Evolutionary conservation across 1,140 invertebrate genomes (phyloP).

Genomic region (Tenebrio molitor): DNA sequence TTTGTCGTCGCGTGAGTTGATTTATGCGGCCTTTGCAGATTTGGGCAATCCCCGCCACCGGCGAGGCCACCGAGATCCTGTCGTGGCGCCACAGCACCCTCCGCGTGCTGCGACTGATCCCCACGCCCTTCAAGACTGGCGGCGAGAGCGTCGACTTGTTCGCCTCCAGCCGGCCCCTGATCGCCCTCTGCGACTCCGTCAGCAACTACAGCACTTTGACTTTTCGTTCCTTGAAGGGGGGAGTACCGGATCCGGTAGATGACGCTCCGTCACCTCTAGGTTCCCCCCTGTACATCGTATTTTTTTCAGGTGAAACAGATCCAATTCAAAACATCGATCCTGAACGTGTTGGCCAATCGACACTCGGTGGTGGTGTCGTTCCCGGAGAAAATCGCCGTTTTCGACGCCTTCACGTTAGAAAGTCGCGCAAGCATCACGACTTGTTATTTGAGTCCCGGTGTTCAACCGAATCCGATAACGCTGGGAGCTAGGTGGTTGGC

Average conservation of each 20-base stretch:
- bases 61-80: conserved; percentile 92
- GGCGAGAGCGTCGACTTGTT: conserved; percentile 72
- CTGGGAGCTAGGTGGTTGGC: conserved; percentile 86
- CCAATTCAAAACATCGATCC: conserved; percentile 92
- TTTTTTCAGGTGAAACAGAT: conserved; percentile 81
- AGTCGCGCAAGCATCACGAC: conserved; percentile 89
- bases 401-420: conserved; percentile 90
- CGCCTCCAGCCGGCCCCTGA: conserved; percentile 84
- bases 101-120: conserved; percentile 84
- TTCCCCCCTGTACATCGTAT: background rate
- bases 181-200: conserved; percentile 89
- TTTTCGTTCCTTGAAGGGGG: conserved; percentile 91
- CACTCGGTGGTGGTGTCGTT: conserved; percentile 89
- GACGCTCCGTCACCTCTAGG: background rate
- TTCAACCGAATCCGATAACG: conserved; percentile 90
- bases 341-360: conserved; percentile 88
- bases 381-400: conserved; percentile 90
- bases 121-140: conserved; percentile 74
- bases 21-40: conserved; percentile 68
- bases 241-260: conserved; percentile 75
- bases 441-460: conserved; percentile 89
- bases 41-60: conserved; percentile 84
- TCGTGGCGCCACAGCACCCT: conserved; percentile 92
- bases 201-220: conserved; percentile 85
- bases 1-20: conserved; percentile 6